These are phyloP conservation scores for Ceratosolen solmsi DNA, from an alignment of 1,140 invertebrate genomes.

Conservation along the genomic window DNA sequence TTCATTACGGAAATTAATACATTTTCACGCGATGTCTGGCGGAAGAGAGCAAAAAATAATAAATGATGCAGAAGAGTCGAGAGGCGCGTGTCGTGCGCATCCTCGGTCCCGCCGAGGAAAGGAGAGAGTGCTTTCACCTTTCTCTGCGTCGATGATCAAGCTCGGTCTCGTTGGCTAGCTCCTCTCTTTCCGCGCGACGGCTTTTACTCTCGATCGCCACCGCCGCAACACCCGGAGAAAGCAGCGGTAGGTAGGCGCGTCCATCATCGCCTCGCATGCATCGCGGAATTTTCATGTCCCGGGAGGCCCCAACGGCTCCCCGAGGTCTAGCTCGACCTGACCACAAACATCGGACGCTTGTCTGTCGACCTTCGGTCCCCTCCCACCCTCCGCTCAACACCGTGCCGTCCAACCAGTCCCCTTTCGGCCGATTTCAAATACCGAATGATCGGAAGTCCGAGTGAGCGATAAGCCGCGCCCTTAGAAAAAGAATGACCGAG, in stretches of 20 bases:
- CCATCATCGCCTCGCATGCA: not conserved
- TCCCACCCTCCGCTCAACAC: too few relatives aligned
- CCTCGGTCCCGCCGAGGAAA: not conserved
- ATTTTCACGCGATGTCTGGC: not conserved
- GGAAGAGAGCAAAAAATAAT: too few relatives aligned
- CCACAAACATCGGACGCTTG: too few relatives aligned
- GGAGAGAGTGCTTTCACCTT: slow-evolving; percentile 74
- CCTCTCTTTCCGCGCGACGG: slow-evolving; percentile 52
- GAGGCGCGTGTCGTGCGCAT: not conserved
- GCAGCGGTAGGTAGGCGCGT: slow-evolving; percentile 57
- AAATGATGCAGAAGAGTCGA: too few relatives aligned
- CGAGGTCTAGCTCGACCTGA: too few relatives aligned
- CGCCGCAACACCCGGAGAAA: slow-evolving; percentile 63
- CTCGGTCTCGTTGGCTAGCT: not conserved
- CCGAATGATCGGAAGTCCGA: too few relatives aligned
- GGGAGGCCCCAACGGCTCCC: too few relatives aligned
- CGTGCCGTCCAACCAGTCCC: too few relatives aligned
- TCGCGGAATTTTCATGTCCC: not conserved
- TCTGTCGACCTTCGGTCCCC: too few relatives aligned
- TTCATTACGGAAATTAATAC: slow-evolving; percentile 40
- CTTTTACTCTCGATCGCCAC: slow-evolving; percentile 72
- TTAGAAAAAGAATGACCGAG: not conserved
- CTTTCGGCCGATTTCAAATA: too few relatives aligned
- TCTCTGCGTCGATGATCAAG: slow-evolving; percentile 64
- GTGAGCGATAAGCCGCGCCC: too few relatives aligned